Conservation (phyloP, 2,797 vertebrate genomes). For the Bradypus variegatus region DNA sequence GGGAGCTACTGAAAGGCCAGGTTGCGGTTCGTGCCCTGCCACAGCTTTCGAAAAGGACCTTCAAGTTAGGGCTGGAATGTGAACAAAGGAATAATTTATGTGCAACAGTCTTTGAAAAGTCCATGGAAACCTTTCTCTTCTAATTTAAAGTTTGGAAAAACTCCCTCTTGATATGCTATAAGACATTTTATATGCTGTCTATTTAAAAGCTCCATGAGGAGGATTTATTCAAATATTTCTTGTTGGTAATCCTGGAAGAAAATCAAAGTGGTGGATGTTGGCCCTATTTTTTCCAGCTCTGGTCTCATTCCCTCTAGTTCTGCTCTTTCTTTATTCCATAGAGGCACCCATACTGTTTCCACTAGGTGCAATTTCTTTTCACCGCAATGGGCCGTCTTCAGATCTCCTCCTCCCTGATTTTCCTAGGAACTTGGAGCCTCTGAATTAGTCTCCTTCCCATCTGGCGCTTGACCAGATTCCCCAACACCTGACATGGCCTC, state of each 20-base stretch:
- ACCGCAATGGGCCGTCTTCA: background rate
- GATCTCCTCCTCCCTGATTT: background rate
- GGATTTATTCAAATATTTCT: constrained; percentile 14
- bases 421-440: background rate
- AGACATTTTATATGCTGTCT: background rate
- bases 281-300: background rate
- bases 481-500: too few relatives aligned
- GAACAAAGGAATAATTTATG: background rate
- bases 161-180: background rate
- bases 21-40: rapidly evolving
- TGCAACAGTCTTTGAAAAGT: background rate
- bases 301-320: background rate
- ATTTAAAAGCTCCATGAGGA: constrained; percentile 36
- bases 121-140: background rate
- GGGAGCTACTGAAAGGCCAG: background rate
- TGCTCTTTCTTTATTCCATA: background rate
- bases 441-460: background rate
- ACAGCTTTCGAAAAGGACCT: background rate
- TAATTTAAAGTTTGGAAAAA: background rate
- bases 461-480: background rate
- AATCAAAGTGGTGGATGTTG: background rate
- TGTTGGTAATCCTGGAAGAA: constrained; percentile 1
- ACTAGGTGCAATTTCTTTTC: background rate
- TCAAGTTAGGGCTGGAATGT: too few relatives aligned
- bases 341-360: background rate